These are phyloP conservation scores for Mastomys coucha DNA, from an alignment of 2,113 vertebrate species.

Conservation along the genomic window DNA sequence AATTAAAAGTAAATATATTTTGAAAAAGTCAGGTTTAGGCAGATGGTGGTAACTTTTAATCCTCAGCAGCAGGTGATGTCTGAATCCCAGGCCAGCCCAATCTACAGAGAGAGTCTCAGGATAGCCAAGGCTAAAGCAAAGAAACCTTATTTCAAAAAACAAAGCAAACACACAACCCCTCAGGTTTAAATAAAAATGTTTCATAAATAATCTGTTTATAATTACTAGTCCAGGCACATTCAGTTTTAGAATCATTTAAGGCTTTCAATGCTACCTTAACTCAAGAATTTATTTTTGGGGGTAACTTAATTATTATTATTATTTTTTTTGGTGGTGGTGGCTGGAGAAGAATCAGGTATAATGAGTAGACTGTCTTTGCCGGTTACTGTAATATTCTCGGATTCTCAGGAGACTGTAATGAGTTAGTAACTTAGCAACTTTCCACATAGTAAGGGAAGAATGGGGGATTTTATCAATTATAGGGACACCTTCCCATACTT, in stretches of 20 bases:
- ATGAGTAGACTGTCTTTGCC: background rate
- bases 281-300: background rate
- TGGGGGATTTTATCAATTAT: accelerated
- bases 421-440: background rate
- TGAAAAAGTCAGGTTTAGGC: background rate
- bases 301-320: background rate
- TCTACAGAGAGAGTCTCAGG: background rate
- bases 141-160: background rate
- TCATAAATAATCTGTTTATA: background rate
- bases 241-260: background rate
- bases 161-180: background rate
- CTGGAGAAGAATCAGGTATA: background rate
- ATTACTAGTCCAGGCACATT: background rate
- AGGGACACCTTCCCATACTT: conserved; percentile 61
- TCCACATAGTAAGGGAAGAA: background rate
- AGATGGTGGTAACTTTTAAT: background rate
- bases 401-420: background rate
- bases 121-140: background rate
- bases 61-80: background rate
- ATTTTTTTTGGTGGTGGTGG: background rate
- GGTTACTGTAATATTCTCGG: background rate
- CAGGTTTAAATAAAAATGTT: background rate
- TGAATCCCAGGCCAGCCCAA: background rate
- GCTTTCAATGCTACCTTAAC: background rate
- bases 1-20: background rate